Percentiles rank a stretch among this genome's conserved stretches.
These are phyloP conservation scores for Pseudomyrmex flavicornis DNA, from an alignment of 1,140 invertebrate genomes.

Conservation along the genomic window DNA sequence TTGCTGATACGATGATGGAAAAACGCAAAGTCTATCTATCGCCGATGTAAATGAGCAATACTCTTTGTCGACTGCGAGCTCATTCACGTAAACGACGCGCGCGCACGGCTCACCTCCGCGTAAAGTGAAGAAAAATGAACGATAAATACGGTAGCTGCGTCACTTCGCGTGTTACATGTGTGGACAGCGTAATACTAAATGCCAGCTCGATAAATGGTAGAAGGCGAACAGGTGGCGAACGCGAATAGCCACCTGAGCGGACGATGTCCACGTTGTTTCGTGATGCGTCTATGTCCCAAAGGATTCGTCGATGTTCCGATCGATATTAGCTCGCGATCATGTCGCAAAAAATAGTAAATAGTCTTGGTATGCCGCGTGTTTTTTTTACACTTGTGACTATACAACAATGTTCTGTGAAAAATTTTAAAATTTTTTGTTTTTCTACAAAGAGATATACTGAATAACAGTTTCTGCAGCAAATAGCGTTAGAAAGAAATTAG, in stretches of 20 bases:
- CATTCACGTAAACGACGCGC: background rate
- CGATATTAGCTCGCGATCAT: constrained; percentile 12
- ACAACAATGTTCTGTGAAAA: too few species aligned
- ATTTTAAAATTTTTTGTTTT: background rate
- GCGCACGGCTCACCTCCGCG: background rate
- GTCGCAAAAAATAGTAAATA: background rate
- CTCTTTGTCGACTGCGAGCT: background rate
- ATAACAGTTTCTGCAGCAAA: background rate
- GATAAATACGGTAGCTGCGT: background rate
- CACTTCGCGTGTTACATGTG: constrained; percentile 25
- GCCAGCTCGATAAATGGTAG: constrained; percentile 20
- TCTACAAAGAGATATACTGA: background rate
- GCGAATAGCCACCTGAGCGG: background rate
- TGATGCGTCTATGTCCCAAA: constrained; percentile 27
- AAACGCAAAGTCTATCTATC: background rate
- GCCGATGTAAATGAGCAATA: background rate
- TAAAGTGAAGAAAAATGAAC: constrained; percentile 22
- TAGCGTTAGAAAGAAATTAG: background rate
- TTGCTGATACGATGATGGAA: background rate
- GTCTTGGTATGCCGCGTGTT: background rate
- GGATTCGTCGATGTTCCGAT: constrained; percentile 25
- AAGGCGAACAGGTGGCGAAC: constrained; percentile 20
- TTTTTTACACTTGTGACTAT: background rate
- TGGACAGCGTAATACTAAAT: constrained; percentile 38
- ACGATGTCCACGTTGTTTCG: constrained; percentile 7